Base-by-base conservation (phyloP, 2,888 invertebrate genomes). In the Eumacrocentrus americanus region DNA sequence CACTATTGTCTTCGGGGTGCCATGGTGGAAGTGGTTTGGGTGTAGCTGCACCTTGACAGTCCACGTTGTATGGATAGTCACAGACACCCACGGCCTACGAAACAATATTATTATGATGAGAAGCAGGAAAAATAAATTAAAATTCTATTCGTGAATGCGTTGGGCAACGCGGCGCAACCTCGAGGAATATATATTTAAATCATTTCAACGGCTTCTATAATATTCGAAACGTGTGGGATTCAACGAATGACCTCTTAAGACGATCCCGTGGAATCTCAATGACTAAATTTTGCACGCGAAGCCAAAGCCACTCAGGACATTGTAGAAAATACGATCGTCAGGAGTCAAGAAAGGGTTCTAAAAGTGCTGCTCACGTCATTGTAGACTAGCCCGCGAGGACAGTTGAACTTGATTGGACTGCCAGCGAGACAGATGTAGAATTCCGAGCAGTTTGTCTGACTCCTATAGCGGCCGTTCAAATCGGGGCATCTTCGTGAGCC, bases 341-440 rank as follows among this genome's bases (percentile, higher is more conserved):
- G 22, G 29, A 46, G 35, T 37, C 20, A 47, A 35, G 40, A 52
- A 38, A 2, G 23, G 44, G 11, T 23, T 40, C 40, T 51, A 40
- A 42, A 58, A 58, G 51, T 44, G 53, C 57, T 70, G 77, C 79
- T 80, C 81, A 88, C 88, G 80, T 85, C 84, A 72, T 84, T 88
- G 72, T 85, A 88, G 58, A 83, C 83, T 55, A 88, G 83, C 64
- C 87, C 87, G 37, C 81, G 83, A 3, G 89, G 88, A 70, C 90
- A 90, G 65, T 82, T 81, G 79, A 89, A 88, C 76, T 82, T 84
- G 68, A 86, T 81, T 1, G 88, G 87, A 56, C 81, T 77, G 61
- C 86, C 79, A 74, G 83, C 78, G 69, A 86, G 84, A 72, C 90
- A 90, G 37, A 88, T 84, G 79, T 84, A 89, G 82, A 89, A 90